These are phyloP conservation scores for Hecatera dysodea DNA, from an alignment of 2,888 invertebrate genomes.

Conservation along the genomic window DNA sequence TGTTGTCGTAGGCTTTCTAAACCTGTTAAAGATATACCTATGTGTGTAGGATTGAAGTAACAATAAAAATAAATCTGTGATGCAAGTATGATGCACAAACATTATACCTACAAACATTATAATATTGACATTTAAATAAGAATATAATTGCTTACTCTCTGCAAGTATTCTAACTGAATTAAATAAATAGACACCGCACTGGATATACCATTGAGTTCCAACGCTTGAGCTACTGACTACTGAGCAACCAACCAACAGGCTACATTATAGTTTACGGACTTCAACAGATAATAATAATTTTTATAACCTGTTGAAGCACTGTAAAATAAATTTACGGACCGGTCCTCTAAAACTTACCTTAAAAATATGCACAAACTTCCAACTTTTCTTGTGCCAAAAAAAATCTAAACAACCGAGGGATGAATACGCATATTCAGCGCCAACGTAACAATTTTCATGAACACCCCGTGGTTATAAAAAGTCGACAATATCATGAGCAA, in stretches of 20 bases:
- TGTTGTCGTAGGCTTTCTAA: neutral
- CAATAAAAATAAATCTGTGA: neutral
- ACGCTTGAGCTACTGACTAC: no score
- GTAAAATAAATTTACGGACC: no score
- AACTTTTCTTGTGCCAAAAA: conserved; percentile 34
- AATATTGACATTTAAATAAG: no score
- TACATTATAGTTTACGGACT: no score
- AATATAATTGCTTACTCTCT: no score
- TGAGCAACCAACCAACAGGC: no score
- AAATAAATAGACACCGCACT: no score
- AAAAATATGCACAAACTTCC: conserved; percentile 14
- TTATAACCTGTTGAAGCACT: no score
- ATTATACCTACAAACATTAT: no score
- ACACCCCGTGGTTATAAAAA: conserved; percentile 75
- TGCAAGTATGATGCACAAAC: neutral
- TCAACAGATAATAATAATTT: no score
- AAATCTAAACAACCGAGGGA: conserved; percentile 50
- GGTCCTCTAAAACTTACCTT: neutral
- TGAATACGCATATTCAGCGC: conserved; percentile 55
- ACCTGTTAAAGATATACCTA: neutral
- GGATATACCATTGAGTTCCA: no score
- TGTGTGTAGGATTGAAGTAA: neutral
- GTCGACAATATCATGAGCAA: conserved; percentile 84
- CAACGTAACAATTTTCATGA: conserved; percentile 69
- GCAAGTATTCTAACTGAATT: no score